These are phyloP conservation scores for Morus bassanus DNA, from an alignment of 2,797 vertebrate genomes.

Conservation along the genomic window DNA sequence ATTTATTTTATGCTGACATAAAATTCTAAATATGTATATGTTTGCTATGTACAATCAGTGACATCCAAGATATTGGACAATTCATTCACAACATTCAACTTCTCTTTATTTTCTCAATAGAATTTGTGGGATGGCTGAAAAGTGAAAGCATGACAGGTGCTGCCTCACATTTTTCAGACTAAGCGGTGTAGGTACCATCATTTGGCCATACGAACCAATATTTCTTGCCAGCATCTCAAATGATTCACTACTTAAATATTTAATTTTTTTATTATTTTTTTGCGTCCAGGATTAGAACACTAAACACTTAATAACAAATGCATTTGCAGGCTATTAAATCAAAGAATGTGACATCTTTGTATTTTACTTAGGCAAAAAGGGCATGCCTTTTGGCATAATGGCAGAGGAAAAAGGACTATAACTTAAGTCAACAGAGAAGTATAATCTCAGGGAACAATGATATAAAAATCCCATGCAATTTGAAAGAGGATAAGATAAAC, in stretches of 20 bases:
- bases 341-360: neutral
- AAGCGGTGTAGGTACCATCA: neutral
- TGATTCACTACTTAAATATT: neutral
- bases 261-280: neutral
- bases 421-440: neutral
- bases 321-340: neutral
- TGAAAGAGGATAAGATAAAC: neutral
- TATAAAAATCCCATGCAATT: neutral
- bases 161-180: neutral
- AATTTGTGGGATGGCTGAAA: neutral
- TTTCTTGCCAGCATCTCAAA: neutral
- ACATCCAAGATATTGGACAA: neutral
- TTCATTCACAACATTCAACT: neutral
- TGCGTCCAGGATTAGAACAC: neutral
- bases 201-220: neutral
- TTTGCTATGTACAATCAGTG: neutral
- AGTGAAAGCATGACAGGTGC: neutral
- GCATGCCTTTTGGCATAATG: neutral
- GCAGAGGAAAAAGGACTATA: neutral
- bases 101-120: neutral
- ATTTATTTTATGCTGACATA: neutral
- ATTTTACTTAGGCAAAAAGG: neutral
- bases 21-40: neutral
- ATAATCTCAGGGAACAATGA: neutral
- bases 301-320: neutral